phyloP scores from a whole-genome alignment of 2,113 vertebrate genomes.

The Dromiciops gliroides region DNA sequence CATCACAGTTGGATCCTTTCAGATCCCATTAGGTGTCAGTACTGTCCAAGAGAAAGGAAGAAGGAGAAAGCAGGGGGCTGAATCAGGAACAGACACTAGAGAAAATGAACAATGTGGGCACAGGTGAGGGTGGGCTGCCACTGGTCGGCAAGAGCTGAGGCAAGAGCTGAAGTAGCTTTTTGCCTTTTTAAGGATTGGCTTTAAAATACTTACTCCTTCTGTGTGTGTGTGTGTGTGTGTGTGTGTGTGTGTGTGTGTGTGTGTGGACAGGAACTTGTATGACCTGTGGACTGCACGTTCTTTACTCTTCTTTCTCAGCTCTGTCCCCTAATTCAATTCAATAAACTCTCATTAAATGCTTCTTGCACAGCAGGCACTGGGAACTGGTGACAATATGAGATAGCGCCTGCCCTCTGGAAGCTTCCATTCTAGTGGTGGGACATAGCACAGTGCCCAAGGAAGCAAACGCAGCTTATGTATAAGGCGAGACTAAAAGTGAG shows the following conservation, averaged over 20 bases:
- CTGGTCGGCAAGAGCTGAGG: neutral
- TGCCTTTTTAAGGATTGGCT: neutral
- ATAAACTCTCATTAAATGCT: neutral
- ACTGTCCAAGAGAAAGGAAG: neutral
- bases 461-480: neutral
- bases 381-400: neutral
- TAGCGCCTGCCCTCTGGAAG: neutral
- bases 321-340: neutral
- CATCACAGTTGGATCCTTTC: too few species aligned
- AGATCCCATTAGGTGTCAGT: slow-evolving; percentile 39
- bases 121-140: neutral
- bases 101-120: neutral
- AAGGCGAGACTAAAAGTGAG: neutral
- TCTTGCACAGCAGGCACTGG: neutral
- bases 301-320: neutral
- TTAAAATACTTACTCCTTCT: neutral
- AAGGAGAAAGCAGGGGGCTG: neutral
- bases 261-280: neutral
- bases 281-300: neutral
- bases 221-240: neutral
- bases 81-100: neutral
- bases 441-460: neutral
- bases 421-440: neutral
- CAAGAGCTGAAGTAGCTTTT: neutral
- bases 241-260: neutral